A percentile compares a stretch with the other conserved stretches of the same genome.
Evolutionary conservation across 2,797 vertebrate genomes (phyloP).

Genomic region (Heliangelus exortis): DNA sequence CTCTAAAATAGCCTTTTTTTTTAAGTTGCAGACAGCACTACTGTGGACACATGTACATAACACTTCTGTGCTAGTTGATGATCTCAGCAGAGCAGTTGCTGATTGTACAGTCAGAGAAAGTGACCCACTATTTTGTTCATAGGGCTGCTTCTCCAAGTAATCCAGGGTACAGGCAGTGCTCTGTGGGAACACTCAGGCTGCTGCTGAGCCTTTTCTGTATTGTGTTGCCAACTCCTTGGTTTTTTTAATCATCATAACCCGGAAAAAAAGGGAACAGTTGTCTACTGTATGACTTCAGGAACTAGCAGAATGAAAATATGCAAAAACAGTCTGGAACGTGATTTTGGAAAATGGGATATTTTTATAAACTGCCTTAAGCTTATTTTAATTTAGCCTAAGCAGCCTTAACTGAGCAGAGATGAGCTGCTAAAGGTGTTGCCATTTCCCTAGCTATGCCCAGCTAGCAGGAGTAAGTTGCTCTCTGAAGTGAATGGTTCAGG

Average conservation of each 20-base stretch:
- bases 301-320: background rate
- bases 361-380: background rate
- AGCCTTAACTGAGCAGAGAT: background rate
- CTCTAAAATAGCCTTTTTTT: background rate
- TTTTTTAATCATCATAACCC: background rate
- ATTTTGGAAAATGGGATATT: background rate
- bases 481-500: background rate
- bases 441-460: background rate
- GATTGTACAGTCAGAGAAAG: background rate
- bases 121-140: background rate
- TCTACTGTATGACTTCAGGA: background rate
- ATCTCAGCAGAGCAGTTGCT: constrained; percentile 33
- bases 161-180: background rate
- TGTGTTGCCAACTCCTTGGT: background rate
- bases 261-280: background rate
- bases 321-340: background rate
- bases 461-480: background rate
- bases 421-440: background rate
- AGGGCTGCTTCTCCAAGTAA: background rate
- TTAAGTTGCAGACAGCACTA: background rate
- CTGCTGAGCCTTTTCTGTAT: background rate
- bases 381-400: background rate
- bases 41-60: background rate
- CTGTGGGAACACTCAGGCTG: background rate
- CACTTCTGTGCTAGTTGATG: constrained; percentile 11